Base-by-base conservation (phyloP, 1,140 invertebrate species). In the Ips typographus region DNA sequence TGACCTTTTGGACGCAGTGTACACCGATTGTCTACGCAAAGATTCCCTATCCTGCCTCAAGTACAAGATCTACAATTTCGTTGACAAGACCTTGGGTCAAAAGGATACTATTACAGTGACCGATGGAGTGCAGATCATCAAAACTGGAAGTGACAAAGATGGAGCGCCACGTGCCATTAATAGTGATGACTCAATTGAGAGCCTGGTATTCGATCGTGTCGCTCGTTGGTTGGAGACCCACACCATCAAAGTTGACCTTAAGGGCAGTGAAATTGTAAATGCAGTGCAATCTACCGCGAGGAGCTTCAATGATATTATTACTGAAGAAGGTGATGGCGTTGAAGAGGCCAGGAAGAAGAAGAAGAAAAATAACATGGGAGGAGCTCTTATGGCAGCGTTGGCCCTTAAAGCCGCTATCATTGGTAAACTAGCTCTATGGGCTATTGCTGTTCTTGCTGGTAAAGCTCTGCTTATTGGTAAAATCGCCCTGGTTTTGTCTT, bases 381-480 rank as follows among this genome's bases (percentile, higher is more conserved):
- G 91, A 56, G 90, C 90, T 1, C 79, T 94, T 57, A 83, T 93
- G 62, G 87, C 90, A 73, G 86, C 89, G 53, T 78, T 92, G 55
- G 90, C 90, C 7, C 78, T 94, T 75, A 93, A 93, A 80, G 86
- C 90, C 66, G 90, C 90, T 72, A 89, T 91, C 38, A 80, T 94
- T 22, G 80, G 92, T 70, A 91, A 91, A 2, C 78, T 94, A 57
- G 86, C 90, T 1, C 84, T 94, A 4, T 91, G 90, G 40, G 90
- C 87, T 43, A 92, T 93, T 70, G 92, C 91, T 7, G 79, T 93
- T 70, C 91, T 94, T 72, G 92, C 92, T 51, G 92, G 92, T 66
- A 94, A 94, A 79, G 92, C 92, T 58, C 83, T 94, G 73, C 78
- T 94, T 63, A 89, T 94, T 73, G 92, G 91, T 75, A 94, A 93